phyloP scores from a whole-genome alignment of 2,888 invertebrate genomes.

The Scaptomyza reducta region DNA sequence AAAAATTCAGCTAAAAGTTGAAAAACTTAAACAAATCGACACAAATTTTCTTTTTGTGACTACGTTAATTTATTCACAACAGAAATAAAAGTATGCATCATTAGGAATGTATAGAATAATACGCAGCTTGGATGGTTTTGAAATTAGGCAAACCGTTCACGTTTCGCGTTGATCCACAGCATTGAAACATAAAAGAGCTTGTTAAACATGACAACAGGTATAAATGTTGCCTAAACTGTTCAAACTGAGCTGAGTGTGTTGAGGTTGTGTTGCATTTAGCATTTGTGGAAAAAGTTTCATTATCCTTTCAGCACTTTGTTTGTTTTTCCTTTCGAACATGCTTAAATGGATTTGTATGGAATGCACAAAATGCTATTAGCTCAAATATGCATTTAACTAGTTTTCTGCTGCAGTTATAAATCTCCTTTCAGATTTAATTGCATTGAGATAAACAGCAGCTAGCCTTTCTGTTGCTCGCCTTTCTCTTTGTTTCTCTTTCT shows the following conservation, averaged over 20 bases:
- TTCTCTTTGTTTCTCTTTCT: neutral
- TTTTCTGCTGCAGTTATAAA: neutral
- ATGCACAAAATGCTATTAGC: neutral
- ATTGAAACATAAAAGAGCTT: neutral
- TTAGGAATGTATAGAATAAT: constrained; percentile 20
- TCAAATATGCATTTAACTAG: neutral
- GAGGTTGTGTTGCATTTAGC: too few species aligned
- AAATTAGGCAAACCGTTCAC: constrained; percentile 3
- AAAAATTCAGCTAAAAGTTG: neutral
- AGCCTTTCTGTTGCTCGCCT: neutral
- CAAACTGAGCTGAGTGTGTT: neutral
- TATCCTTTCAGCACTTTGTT: neutral
- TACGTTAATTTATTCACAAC: neutral
- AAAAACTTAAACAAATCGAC: neutral
- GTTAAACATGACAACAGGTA: neutral
- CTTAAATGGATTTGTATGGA: neutral
- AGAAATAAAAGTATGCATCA: constrained; percentile 6
- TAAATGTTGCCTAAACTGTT: neutral
- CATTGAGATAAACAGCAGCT: neutral
- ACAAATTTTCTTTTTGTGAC: neutral
- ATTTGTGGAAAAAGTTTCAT: neutral
- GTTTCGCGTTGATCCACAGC: neutral
- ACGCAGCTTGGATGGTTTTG: neutral
- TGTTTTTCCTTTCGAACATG: too few species aligned
- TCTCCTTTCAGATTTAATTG: too few species aligned